Percentiles rank a stretch among this genome's conserved stretches.
phyloP scores from a whole-genome alignment of 2,797 vertebrate species.

The Pipistrellus kuhlii region DNA sequence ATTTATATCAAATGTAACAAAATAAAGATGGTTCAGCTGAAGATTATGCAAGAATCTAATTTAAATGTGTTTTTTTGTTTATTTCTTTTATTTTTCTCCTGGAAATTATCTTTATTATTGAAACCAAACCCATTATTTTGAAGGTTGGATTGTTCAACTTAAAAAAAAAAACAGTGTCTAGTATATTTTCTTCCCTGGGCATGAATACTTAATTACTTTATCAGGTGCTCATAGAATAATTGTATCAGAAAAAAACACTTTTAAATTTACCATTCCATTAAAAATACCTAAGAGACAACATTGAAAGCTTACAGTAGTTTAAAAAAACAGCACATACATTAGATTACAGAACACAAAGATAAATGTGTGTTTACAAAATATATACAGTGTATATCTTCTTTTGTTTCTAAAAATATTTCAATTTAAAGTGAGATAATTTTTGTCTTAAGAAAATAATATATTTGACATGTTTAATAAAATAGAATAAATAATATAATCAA shows the following conservation, averaged over 20 bases:
- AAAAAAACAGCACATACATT: not conserved
- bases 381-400: not conserved
- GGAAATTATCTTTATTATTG: not conserved
- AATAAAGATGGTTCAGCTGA: not conserved
- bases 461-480: not conserved
- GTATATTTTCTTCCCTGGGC: not conserved
- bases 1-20: not conserved
- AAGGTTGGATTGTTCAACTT: not conserved
- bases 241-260: not conserved
- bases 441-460: not conserved
- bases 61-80: not conserved
- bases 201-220: not conserved
- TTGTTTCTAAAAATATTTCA: not conserved
- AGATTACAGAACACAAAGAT: not conserved
- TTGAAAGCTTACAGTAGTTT: not conserved
- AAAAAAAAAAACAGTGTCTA: not conserved
- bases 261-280: not conserved
- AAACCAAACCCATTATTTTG: not conserved
- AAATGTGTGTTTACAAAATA: not conserved
- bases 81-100: not conserved
- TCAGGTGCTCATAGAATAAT: not conserved
- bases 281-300: not conserved
- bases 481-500: not conserved
- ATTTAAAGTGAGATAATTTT: not conserved
- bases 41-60: not conserved